These are phyloP conservation scores for Nemopilema nomurai DNA, from an alignment of 30 jellyfish, hydroid and myxozoan genomes.

Conservation along the genomic window DNA sequence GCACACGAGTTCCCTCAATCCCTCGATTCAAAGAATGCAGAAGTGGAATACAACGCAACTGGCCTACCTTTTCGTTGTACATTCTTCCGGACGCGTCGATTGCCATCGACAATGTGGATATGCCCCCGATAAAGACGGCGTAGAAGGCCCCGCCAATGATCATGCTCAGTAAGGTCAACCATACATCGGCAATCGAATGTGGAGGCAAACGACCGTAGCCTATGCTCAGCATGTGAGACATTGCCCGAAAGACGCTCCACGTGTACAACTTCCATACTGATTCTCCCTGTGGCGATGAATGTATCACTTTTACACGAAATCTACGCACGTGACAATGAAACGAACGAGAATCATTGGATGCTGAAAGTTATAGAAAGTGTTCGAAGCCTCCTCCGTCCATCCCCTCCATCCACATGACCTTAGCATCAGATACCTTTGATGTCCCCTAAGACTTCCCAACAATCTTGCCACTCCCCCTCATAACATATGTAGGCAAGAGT, in stretches of 20 bases:
- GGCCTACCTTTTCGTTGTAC: constrained; percentile 77
- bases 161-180: constrained; percentile 79
- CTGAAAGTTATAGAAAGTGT: no score
- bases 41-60: background rate
- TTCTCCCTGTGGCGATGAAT: constrained; percentile 29
- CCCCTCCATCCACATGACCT: no score
- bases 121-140: constrained; percentile 89
- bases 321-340: no score
- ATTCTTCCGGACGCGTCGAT: constrained; percentile 81
- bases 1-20: no score
- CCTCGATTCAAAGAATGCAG: no score
- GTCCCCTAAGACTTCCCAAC: no score
- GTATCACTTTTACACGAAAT: no score
- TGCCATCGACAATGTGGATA: constrained; percentile 72
- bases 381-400: no score
- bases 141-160: constrained; percentile 89
- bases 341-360: no score
- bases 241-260: constrained; percentile 86
- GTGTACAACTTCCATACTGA: constrained; percentile 77
- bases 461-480: no score
- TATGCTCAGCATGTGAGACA: constrained; percentile 92
- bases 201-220: constrained; percentile 97
- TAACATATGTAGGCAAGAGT: no score
- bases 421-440: no score
- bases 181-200: constrained; percentile 51